Evolutionary conservation across 1,140 invertebrate genomes (phyloP).

Genomic region (Macrosteles quadrilineatus): DNA sequence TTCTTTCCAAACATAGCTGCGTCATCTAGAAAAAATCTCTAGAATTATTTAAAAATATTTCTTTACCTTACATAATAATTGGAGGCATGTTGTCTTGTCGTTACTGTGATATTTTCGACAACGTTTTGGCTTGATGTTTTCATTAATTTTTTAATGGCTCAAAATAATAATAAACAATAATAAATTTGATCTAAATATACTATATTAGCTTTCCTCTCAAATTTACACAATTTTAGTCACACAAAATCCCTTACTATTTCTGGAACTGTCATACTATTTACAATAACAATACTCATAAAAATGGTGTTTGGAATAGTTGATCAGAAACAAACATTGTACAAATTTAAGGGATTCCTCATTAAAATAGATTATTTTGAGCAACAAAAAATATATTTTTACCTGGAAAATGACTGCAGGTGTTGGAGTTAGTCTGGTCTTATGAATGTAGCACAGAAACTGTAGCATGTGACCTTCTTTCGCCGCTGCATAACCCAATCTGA

Average conservation of each 20-base stretch:
- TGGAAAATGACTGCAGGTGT: neutral
- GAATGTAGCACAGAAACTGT: neutral
- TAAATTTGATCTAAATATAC: no score
- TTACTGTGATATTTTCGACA: no score
- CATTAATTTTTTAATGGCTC: no score
- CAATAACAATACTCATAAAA: neutral
- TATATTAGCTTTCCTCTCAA: no score
- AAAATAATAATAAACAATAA: no score
- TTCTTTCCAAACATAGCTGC: no score
- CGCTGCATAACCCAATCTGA: conserved; percentile 14
- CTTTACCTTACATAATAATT: no score
- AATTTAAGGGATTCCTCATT: neutral
- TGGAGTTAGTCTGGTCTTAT: neutral
- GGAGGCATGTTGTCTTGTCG: no score
- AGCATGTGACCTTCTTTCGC: conserved; percentile 20
- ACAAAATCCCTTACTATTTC: neutral
- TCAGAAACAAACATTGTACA: neutral
- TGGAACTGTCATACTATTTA: neutral
- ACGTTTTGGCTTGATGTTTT: no score
- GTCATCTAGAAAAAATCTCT: no score
- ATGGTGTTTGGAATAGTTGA: neutral
- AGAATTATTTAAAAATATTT: no score
- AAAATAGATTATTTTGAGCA: neutral
- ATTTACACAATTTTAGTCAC: neutral
- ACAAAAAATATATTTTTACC: neutral